Evolutionary conservation across 1,140 invertebrate genomes (phyloP).

Genomic region (Euborellia annulipes): DNA sequence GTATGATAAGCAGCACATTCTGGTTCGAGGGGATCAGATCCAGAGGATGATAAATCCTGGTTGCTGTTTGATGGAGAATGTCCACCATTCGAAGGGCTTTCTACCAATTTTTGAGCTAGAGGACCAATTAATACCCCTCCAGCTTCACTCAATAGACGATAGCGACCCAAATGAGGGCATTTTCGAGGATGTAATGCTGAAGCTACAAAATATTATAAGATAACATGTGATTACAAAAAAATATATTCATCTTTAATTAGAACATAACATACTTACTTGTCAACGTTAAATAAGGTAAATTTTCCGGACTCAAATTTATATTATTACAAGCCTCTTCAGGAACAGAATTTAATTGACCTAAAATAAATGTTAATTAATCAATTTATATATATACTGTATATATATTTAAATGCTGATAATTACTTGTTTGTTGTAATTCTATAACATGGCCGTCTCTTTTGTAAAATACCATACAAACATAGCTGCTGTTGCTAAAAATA

Average conservation of each 20-base stretch:
- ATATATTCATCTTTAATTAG: no score
- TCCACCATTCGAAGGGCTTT: constrained; percentile 4
- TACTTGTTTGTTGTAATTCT: constrained; percentile 39
- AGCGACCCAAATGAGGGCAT: constrained; percentile 33
- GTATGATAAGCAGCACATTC: no score
- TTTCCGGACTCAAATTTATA: constrained; percentile 14
- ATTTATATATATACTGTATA: not conserved
- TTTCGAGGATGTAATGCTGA: constrained; percentile 27
- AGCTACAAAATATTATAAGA: constrained; percentile 27
- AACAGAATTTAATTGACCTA: constrained; percentile 1
- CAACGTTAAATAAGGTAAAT: constrained; percentile 24
- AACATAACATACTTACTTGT: constrained; percentile 23
- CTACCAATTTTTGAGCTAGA: constrained; percentile 20
- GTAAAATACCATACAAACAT: constrained; percentile 41
- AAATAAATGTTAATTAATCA: no score
- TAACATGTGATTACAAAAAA: no score
- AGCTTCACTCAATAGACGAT: constrained; percentile 21
- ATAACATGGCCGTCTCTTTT: constrained; percentile 37
- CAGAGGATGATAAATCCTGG: no score
- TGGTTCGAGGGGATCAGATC: no score
- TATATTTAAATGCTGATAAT: constrained; percentile 5
- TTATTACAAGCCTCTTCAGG: constrained; percentile 30
- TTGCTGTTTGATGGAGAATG: no score
- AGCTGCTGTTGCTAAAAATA: constrained; percentile 38
- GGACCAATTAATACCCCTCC: constrained; percentile 11